These are phyloP conservation scores for Elgonia sp. DNA, from an alignment of 2,888 invertebrate genomes.

Conservation along the genomic window DNA sequence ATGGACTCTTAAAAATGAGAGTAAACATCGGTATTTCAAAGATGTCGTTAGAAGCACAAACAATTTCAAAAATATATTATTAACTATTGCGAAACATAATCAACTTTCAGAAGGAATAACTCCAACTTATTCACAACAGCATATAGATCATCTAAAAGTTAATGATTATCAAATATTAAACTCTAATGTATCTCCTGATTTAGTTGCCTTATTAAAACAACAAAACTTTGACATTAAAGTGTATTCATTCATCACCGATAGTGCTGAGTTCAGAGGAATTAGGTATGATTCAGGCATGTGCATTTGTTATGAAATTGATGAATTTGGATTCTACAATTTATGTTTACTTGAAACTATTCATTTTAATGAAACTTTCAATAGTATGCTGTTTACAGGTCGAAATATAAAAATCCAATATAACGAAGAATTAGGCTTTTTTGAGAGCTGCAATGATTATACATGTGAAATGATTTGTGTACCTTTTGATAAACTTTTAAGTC, in stretches of 20 bases:
- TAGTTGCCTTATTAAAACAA: neutral
- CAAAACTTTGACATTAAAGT: slow-evolving; percentile 9
- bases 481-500: slow-evolving; percentile 21
- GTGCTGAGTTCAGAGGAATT: slow-evolving; percentile 27
- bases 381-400: slow-evolving; percentile 33
- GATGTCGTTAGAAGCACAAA: neutral
- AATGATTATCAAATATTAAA: slow-evolving; percentile 25
- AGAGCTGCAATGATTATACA: neutral
- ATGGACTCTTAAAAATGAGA: slow-evolving; percentile 29
- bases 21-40: slow-evolving; percentile 38
- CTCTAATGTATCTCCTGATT: neutral
- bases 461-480: slow-evolving; percentile 28
- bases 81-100: slow-evolving; percentile 12
- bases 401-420: slow-evolving; percentile 24
- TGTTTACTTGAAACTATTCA: slow-evolving; percentile 32
- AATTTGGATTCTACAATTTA: slow-evolving; percentile 27
- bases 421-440: slow-evolving; percentile 39
- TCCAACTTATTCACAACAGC: slow-evolving; percentile 6
- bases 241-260: slow-evolving; percentile 18
- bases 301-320: slow-evolving; percentile 23
- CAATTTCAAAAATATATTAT: slow-evolving; percentile 33
- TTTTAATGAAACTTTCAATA: slow-evolving; percentile 1
- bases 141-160: slow-evolving; percentile 21
- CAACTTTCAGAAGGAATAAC: slow-evolving; percentile 20
- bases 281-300: slow-evolving; percentile 18